phyloP scores from a whole-genome alignment of 2,113 vertebrate genomes.

The Onychostoma macrolepis region DNA sequence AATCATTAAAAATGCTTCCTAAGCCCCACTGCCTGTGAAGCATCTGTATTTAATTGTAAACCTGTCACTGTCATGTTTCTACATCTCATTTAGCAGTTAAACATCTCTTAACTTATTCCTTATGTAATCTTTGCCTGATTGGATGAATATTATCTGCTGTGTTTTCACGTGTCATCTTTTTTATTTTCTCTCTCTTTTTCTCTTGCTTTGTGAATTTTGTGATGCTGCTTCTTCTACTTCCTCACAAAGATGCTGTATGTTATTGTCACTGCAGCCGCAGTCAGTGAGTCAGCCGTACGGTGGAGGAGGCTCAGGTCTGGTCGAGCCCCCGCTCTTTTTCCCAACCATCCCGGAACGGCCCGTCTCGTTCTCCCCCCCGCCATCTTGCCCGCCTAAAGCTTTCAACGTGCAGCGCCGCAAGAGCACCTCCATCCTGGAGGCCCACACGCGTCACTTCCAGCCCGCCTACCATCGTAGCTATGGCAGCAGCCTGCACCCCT shows the following conservation, averaged over 20 bases:
- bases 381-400: constrained; percentile 87
- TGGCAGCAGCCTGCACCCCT: constrained; percentile 85
- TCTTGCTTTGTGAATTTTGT: constrained; percentile 63
- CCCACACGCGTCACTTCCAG: constrained; percentile 91
- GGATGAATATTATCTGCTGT: constrained; percentile 35
- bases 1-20: background rate
- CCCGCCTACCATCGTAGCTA: constrained; percentile 83
- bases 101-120: constrained; percentile 27
- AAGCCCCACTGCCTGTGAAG: constrained; percentile 30
- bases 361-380: constrained; percentile 95
- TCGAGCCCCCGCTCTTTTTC: constrained; percentile 90
- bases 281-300: constrained; percentile 59
- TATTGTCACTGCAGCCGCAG: constrained; percentile 94
- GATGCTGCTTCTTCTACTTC: constrained; percentile 72
- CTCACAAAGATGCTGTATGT: constrained; percentile 91
- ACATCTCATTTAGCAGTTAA: constrained; percentile 5
- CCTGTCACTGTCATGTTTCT: constrained; percentile 40
- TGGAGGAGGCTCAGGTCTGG: constrained; percentile 84
- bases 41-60: constrained; percentile 63
- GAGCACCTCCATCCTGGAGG: constrained; percentile 97
- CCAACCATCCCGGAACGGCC: constrained; percentile 92
- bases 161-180: constrained; percentile 23
- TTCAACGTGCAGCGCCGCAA: constrained; percentile 92
- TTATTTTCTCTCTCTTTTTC: constrained; percentile 41
- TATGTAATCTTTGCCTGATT: constrained; percentile 27